Conservation (phyloP, 2,797 vertebrate genomes). For the Synaphobranchus kaupii region DNA sequence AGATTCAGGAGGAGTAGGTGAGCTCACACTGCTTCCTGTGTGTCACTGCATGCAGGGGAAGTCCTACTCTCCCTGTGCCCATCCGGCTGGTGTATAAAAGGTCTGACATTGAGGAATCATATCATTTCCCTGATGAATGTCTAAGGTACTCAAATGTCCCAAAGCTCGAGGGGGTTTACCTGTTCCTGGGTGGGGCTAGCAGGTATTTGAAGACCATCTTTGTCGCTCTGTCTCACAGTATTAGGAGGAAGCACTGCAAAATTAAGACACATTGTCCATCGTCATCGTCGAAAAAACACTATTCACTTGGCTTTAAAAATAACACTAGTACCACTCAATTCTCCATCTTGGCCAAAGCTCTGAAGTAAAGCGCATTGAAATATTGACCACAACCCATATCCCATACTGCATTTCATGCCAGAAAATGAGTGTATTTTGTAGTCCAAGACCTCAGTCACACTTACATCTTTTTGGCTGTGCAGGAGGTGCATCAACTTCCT, state of each 20-base stretch:
- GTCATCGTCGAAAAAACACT: too few relatives aligned
- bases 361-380: neutral
- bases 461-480: constrained; percentile 78
- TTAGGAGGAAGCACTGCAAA: constrained; percentile 79
- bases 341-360: neutral
- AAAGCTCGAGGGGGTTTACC: neutral
- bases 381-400: neutral
- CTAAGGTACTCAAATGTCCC: neutral
- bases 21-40: neutral
- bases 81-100: neutral
- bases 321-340: neutral
- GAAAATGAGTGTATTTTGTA: neutral
- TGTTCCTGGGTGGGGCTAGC: constrained; percentile 44
- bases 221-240: constrained; percentile 76
- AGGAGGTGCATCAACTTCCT: constrained; percentile 73
- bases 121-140: neutral
- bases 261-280: constrained; percentile 4
- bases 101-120: neutral
- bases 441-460: constrained; percentile 31
- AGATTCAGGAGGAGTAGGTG: neutral
- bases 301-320: neutral
- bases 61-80: neutral
- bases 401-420: neutral
- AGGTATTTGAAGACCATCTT: constrained; percentile 77
- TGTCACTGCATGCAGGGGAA: neutral